Conservation (phyloP, 2,797 vertebrate genomes). For the Galago senegalensis region DNA sequence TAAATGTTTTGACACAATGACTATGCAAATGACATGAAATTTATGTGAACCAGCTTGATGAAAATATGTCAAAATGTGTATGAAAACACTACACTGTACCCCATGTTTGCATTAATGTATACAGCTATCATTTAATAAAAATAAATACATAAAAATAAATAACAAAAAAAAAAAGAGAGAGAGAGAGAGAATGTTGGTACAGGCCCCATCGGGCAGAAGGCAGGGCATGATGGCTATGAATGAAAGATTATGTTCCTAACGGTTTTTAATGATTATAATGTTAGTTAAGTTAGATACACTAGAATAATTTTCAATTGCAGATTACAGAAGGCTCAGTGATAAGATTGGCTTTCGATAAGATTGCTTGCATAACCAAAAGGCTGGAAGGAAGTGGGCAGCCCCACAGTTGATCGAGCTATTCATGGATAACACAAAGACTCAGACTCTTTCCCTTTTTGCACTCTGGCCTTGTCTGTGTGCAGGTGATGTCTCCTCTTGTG, state of each 20-base stretch:
- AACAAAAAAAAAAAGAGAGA: no score
- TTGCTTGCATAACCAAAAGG: background rate
- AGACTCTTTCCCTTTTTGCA: background rate
- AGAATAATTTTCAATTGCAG: constrained; percentile 57
- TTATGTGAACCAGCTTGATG: no score
- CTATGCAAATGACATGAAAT: no score
- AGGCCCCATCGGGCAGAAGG: accelerated
- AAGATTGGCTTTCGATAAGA: background rate
- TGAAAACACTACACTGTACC: no score
- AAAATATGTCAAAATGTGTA: no score
- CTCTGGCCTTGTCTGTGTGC: background rate
- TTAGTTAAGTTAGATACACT: constrained; percentile 40
- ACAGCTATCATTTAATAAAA: no score
- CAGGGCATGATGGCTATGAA: background rate
- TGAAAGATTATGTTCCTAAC: background rate
- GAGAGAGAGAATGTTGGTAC: background rate
- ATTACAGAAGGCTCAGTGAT: background rate
- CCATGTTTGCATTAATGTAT: no score
- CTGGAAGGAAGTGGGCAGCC: background rate
- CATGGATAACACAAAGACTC: background rate
- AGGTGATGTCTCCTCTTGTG: background rate
- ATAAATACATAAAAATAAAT: no score
- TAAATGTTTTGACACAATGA: no score
- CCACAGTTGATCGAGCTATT: background rate
- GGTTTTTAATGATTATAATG: constrained; percentile 18